Conservation (phyloP, 2,113 vertebrate genomes). For the Pygoscelis adeliae region DNA sequence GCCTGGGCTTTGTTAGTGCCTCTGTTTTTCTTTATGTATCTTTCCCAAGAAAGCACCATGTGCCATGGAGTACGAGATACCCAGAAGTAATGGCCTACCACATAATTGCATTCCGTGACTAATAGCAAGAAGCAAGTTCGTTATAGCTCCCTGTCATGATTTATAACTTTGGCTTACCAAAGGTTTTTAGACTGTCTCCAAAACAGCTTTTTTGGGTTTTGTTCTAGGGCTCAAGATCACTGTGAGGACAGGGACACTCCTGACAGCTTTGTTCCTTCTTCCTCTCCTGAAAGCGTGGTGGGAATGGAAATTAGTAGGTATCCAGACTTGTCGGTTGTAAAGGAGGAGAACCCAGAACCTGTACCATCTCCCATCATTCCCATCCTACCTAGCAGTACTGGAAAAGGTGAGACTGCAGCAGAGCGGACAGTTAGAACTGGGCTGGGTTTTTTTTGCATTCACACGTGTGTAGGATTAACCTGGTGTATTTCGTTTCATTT, state of each 20-base stretch:
- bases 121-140: not conserved
- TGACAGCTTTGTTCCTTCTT: slow-evolving; percentile 91
- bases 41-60: not conserved
- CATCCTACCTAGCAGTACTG: slow-evolving; percentile 84
- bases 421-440: not conserved
- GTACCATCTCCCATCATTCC: slow-evolving; percentile 90
- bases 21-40: not conserved
- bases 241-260: slow-evolving; percentile 84
- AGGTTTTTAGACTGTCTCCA: not conserved
- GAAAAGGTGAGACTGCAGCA: slow-evolving; percentile 82
- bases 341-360: slow-evolving; percentile 90
- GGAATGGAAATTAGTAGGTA: slow-evolving; percentile 90
- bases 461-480: not conserved
- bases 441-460: not conserved
- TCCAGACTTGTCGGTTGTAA: slow-evolving; percentile 89
- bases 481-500: not conserved
- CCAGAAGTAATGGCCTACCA: not conserved
- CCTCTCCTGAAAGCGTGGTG: slow-evolving; percentile 92
- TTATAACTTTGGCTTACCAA: not conserved
- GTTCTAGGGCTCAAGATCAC: slow-evolving; percentile 83
- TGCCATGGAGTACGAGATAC: not conserved
- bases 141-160: not conserved
- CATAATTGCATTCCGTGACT: not conserved
- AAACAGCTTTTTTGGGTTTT: not conserved
- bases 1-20: not conserved